phyloP scores from a whole-genome alignment of 2,797 vertebrate species.

The Paramormyrops hopkinsi region DNA sequence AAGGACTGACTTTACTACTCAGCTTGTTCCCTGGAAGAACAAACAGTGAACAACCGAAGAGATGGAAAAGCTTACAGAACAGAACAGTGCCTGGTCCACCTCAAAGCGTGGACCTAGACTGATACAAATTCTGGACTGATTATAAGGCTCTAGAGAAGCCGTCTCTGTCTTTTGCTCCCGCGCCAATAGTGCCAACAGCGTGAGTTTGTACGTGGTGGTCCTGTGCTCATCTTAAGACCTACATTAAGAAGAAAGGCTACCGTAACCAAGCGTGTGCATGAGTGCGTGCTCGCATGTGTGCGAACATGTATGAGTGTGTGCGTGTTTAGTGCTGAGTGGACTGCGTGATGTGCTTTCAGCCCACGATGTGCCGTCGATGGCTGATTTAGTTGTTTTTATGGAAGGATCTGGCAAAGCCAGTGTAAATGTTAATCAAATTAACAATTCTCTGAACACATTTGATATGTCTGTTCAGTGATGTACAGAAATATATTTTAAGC shows the following conservation, averaged over 20 bases:
- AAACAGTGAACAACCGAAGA: constrained; percentile 21
- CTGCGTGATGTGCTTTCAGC: constrained; percentile 17
- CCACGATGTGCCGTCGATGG: constrained; percentile 20
- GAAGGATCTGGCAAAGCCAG: constrained; percentile 29
- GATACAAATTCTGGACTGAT: constrained; percentile 16
- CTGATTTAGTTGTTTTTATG: constrained; percentile 20
- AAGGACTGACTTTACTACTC: constrained; percentile 41
- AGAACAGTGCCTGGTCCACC: constrained; percentile 12
- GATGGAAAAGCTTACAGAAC: constrained; percentile 17
- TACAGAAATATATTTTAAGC: constrained; percentile 68
- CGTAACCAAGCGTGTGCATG: constrained; percentile 41
- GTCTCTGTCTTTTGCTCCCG: constrained; percentile 45
- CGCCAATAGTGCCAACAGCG: constrained; percentile 29
- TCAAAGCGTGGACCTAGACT: constrained; percentile 19
- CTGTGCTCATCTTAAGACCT: constrained; percentile 19
- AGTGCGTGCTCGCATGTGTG: constrained; percentile 24
- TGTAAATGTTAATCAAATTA: constrained; percentile 32
- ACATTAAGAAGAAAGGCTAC: constrained; percentile 28
- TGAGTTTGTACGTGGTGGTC: constrained; percentile 17
- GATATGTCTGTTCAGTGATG: constrained; percentile 46
- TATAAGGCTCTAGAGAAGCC: constrained; percentile 23
- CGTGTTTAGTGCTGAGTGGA: constrained; percentile 18
- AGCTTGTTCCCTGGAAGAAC: constrained; percentile 36
- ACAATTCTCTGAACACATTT: constrained; percentile 43
- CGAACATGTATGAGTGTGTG: constrained; percentile 25